A percentile compares a stretch with the other conserved stretches of the same genome.
These are phyloP conservation scores for Archips xylosteana DNA, from an alignment of 2,888 invertebrate species.

Conservation along the genomic window DNA sequence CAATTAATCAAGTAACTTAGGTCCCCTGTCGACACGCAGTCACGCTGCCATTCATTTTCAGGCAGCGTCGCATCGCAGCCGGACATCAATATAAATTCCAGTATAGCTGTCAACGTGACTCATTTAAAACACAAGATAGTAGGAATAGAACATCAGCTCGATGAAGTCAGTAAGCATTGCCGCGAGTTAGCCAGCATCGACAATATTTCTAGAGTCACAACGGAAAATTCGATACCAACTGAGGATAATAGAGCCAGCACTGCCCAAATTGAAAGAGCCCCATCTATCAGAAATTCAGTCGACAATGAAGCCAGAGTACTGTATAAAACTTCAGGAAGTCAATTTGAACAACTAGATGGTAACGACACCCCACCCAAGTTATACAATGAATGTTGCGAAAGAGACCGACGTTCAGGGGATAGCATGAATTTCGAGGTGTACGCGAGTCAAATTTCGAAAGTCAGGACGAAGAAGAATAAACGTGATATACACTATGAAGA, in stretches of 20 bases:
- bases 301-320: slow-evolving; percentile 59
- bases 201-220: slow-evolving; percentile 49
- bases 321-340: slow-evolving; percentile 58
- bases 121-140: slow-evolving; percentile 71
- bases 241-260: slow-evolving; percentile 44
- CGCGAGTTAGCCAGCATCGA: slow-evolving; percentile 58
- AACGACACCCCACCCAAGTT: slow-evolving; percentile 50
- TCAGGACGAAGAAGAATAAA: slow-evolving; percentile 56
- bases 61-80: slow-evolving; percentile 67
- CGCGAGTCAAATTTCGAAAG: slow-evolving; percentile 44
- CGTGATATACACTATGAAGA: slow-evolving; percentile 45
- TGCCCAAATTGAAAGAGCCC: slow-evolving; percentile 46
- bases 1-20: neutral
- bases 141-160: slow-evolving; percentile 66
- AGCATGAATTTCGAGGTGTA: slow-evolving; percentile 43
- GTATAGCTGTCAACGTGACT: slow-evolving; percentile 68
- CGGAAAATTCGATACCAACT: slow-evolving; percentile 46
- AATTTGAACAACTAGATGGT: slow-evolving; percentile 55
- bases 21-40: neutral
- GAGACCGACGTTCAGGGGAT: slow-evolving; percentile 38
- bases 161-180: slow-evolving; percentile 66
- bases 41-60: slow-evolving; percentile 50
- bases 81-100: slow-evolving; percentile 71
- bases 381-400: slow-evolving; percentile 43
- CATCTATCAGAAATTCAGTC: slow-evolving; percentile 47